Evolutionary conservation across 2,113 vertebrate genomes (phyloP).

Genomic region (Cinclus mexicanus): DNA sequence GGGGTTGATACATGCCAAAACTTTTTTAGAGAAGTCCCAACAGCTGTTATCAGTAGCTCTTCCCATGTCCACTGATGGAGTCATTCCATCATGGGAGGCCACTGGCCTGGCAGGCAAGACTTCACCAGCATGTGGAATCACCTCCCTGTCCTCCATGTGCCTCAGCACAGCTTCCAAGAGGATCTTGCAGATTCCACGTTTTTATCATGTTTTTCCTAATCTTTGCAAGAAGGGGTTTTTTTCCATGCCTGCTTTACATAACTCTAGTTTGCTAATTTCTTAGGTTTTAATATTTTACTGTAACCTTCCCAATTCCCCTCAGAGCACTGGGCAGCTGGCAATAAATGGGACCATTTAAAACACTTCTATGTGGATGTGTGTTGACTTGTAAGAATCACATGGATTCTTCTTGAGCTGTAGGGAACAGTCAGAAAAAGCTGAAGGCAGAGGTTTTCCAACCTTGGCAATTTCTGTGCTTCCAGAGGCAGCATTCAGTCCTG

Average conservation of each 20-base stretch:
- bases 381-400: neutral
- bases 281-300: conserved; percentile 19
- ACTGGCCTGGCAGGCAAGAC: neutral
- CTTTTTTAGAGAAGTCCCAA: neutral
- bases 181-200: neutral
- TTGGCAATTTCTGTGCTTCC: neutral
- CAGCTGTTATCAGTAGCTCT: neutral
- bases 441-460: neutral
- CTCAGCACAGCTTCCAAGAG: neutral
- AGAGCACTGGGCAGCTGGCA: neutral
- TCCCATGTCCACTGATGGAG: neutral
- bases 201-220: neutral
- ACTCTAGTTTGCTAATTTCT: conserved; percentile 16
- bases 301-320: conserved; percentile 4
- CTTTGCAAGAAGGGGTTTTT: neutral
- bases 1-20: neutral
- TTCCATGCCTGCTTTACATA: neutral
- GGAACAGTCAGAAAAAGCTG: neutral
- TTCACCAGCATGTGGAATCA: neutral
- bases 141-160: neutral
- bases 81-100: neutral
- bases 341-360: neutral
- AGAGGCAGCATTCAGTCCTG: neutral
- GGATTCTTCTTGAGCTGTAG: neutral
- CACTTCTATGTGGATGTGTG: neutral